These are phyloP conservation scores for Brachyistius frenatus DNA, from an alignment of 2,113 vertebrate genomes.

Conservation along the genomic window DNA sequence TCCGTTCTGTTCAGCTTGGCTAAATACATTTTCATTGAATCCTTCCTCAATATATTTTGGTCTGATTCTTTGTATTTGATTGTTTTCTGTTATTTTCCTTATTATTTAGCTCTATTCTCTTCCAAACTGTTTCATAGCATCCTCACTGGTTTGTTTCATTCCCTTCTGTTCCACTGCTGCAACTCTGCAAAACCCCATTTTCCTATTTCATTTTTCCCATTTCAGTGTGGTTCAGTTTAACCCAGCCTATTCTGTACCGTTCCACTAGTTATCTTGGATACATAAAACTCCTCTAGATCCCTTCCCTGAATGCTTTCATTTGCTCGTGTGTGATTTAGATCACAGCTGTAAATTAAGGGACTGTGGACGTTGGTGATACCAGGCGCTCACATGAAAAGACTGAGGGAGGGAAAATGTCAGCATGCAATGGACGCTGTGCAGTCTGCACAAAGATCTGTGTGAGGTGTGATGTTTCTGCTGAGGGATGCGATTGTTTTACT, in stretches of 20 bases:
- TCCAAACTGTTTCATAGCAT: conserved; percentile 8
- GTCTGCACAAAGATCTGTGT: conserved; percentile 4
- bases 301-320: conserved; percentile 18
- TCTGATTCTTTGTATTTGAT: background rate
- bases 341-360: conserved; percentile 26
- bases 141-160: conserved; percentile 33
- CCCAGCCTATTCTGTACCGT: background rate
- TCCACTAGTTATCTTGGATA: no score
- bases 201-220: conserved; percentile 26
- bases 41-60: background rate
- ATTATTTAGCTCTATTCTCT: background rate
- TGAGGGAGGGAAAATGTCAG: conserved; percentile 15
- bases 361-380: conserved; percentile 16
- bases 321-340: conserved; percentile 26
- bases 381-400: conserved; percentile 2
- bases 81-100: no score
- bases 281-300: background rate
- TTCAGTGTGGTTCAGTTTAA: conserved; percentile 10
- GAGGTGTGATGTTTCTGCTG: conserved; percentile 7
- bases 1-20: no score
- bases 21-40: background rate
- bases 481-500: conserved; percentile 10
- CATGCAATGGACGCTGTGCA: background rate
- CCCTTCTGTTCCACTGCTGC: conserved; percentile 35
- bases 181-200: conserved; percentile 16